phyloP scores from a whole-genome alignment of 2,797 vertebrate genomes.

The Macrochelys suwanniensis region DNA sequence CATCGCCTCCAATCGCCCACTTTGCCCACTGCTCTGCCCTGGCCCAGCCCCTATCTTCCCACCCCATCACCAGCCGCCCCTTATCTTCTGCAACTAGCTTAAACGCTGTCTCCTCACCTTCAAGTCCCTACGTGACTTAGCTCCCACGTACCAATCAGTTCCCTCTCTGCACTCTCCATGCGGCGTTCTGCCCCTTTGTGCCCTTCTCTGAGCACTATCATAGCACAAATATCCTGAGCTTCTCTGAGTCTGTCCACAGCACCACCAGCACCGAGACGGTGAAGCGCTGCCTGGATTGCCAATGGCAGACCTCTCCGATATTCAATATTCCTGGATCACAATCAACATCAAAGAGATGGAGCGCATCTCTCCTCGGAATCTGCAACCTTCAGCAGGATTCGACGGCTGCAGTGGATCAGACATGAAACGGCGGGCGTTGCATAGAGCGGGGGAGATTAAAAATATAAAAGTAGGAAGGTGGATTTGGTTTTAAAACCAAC shows the following conservation, averaged over 20 bases:
- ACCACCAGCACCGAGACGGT: neutral
- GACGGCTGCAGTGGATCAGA: neutral
- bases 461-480: rapidly evolving
- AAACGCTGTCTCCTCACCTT: neutral
- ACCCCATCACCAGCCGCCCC: neutral
- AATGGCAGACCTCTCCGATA: neutral
- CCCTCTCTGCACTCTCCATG: neutral
- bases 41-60: neutral
- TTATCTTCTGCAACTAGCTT: neutral
- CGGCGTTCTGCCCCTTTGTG: neutral
- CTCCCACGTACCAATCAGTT: neutral
- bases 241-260: too few relatives aligned
- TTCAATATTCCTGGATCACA: neutral
- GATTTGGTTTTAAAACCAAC: neutral
- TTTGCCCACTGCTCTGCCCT: too few relatives aligned
- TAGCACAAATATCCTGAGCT: neutral
- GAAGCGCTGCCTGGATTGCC: neutral
- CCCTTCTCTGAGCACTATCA: neutral
- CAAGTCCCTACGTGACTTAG: neutral
- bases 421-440: neutral
- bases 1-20: neutral
- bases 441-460: rapidly evolving
- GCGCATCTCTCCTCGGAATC: neutral
- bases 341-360: neutral
- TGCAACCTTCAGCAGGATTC: neutral